phyloP scores from a whole-genome alignment of 2,888 invertebrate genomes.

The Tipula lateralis region DNA sequence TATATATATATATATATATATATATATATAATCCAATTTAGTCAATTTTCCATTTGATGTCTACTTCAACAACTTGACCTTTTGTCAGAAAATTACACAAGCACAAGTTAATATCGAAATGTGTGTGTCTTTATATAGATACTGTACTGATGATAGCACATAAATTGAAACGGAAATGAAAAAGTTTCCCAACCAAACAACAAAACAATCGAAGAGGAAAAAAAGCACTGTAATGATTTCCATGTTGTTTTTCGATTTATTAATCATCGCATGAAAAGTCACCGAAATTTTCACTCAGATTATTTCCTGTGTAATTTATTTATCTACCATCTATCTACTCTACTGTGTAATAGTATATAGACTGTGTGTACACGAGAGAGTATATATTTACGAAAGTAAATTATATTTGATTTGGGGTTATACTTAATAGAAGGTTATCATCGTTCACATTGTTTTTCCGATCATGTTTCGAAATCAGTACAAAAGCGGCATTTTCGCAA shows the following conservation, averaged over 20 bases:
- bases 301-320: conserved; percentile 24
- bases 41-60: background rate
- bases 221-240: background rate
- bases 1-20: background rate
- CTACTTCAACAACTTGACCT: background rate
- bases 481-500: background rate
- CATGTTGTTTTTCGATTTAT: background rate
- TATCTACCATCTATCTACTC: background rate
- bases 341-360: background rate
- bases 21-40: background rate
- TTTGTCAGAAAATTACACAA: background rate
- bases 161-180: background rate
- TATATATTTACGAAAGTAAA: background rate
- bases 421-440: background rate
- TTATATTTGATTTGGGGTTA: background rate
- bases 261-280: conserved; percentile 20
- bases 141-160: background rate
- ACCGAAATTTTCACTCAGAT: background rate
- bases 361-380: no score
- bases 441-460: background rate
- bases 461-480: no score
- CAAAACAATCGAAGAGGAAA: conserved; percentile 11
- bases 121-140: background rate
- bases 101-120: background rate
- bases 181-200: background rate